A percentile compares a stretch with the other conserved stretches of the same genome.
Evolutionary conservation across 2,113 vertebrate genomes (phyloP).

Genomic region (Grallaria varia): DNA sequence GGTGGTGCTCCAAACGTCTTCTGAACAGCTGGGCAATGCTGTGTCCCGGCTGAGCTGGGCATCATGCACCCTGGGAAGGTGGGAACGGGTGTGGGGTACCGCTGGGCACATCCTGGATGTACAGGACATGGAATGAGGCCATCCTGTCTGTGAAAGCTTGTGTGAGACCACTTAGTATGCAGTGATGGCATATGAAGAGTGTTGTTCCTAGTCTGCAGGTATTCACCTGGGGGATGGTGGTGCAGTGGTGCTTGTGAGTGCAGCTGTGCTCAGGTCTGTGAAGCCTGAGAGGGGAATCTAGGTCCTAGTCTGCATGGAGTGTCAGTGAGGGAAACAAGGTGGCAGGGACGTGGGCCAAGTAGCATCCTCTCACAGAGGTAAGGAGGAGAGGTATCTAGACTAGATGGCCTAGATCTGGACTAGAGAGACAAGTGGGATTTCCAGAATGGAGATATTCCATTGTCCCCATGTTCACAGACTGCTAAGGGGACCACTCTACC

Average conservation of each 20-base stretch:
- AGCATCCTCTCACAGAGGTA: neutral
- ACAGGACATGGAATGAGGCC: accelerated
- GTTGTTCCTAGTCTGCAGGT: neutral
- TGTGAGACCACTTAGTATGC: accelerated
- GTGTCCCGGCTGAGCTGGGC: neutral
- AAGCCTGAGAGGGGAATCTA: neutral
- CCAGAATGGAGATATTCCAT: neutral
- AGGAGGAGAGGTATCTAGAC: neutral
- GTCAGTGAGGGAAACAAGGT: neutral
- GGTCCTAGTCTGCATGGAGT: accelerated
- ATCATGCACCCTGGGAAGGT: neutral
- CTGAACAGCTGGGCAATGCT: neutral
- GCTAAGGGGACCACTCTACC: accelerated
- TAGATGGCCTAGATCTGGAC: too few relatives aligned
- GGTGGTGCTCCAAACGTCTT: neutral
- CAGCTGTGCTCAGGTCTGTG: neutral
- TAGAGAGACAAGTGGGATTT: neutral
- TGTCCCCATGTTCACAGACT: accelerated
- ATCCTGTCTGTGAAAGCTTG: neutral
- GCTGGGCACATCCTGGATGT: neutral
- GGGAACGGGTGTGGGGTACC: neutral
- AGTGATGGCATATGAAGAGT: accelerated
- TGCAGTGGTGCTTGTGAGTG: neutral
- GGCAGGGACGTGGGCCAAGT: neutral
- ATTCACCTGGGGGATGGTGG: neutral